Percentiles rank a stretch among this genome's conserved stretches.
Evolutionary conservation across 2,888 invertebrate genomes (phyloP).

Genomic region (Apotomis turbidana): DNA sequence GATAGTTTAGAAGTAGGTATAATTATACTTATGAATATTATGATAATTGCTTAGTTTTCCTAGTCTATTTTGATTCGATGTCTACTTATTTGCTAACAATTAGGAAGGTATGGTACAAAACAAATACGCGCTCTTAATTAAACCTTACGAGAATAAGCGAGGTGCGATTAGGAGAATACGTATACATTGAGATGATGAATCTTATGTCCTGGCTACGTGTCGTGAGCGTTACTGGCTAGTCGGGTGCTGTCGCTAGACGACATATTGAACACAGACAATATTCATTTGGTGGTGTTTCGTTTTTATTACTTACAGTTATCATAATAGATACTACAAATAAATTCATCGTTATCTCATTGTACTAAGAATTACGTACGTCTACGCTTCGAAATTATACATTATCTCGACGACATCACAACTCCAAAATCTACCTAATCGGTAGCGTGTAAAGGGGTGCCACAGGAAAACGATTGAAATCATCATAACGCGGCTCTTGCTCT

Average conservation of each 20-base stretch:
- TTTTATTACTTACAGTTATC: conserved; percentile 51
- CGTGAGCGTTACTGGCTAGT: conserved; percentile 5
- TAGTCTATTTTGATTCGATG: conserved; percentile 57
- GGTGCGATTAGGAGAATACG: conserved; percentile 55
- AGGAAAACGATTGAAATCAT: not conserved
- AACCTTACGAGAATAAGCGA: conserved; percentile 53
- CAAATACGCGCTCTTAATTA: conserved; percentile 41
- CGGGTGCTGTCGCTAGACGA: conserved; percentile 49
- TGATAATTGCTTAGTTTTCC: conserved; percentile 45
- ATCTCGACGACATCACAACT: conserved; percentile 21
- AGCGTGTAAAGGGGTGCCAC: not conserved
- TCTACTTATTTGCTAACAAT: conserved; percentile 63
- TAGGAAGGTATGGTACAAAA: conserved; percentile 49
- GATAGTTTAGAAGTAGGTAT: conserved; percentile 37
- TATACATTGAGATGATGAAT: conserved; percentile 42
- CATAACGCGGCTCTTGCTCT: not conserved
- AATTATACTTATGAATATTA: conserved; percentile 35
- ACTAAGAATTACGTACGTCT: conserved; percentile 21
- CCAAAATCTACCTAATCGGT: conserved; percentile 4
- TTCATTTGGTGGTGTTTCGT: conserved; percentile 73
- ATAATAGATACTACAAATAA: conserved; percentile 48
- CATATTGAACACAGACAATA: conserved; percentile 75
- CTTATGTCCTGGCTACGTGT: conserved; percentile 29
- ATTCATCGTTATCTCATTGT: conserved; percentile 45
- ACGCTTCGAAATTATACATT: conserved; percentile 9